These are phyloP conservation scores for Harpalus rufipes DNA, from an alignment of 2,888 invertebrate genomes.

Conservation along the genomic window DNA sequence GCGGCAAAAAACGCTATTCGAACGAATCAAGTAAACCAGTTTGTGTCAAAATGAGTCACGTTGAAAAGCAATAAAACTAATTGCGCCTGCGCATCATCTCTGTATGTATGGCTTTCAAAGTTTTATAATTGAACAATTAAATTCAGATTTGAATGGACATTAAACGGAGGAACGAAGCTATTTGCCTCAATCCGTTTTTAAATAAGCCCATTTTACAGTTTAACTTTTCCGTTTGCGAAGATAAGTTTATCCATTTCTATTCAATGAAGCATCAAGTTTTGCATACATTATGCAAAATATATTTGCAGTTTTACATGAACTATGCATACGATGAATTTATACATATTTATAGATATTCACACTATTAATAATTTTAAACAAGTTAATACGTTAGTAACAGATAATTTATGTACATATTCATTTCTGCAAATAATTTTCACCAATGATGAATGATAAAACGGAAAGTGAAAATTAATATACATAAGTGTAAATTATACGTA, in stretches of 20 bases:
- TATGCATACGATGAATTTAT: constrained; percentile 15
- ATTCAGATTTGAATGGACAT: constrained; percentile 40
- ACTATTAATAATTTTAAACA: constrained; percentile 18
- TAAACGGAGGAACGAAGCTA: constrained; percentile 11
- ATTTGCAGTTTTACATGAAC: constrained; percentile 1
- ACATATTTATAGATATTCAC: constrained; percentile 31
- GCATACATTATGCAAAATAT: constrained; percentile 34
- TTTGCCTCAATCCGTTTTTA: constrained; percentile 41
- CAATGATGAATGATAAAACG: not conserved
- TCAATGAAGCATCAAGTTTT: constrained; percentile 29
- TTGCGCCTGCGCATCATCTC: constrained; percentile 24
- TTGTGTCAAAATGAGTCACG: constrained; percentile 19
- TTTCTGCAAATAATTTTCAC: constrained; percentile 1
- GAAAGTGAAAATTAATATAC: constrained; percentile 3
- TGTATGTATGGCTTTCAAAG: constrained; percentile 20
- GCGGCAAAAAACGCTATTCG: constrained; percentile 3
- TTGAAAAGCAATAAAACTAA: constrained; percentile 14
- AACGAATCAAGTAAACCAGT: constrained; percentile 31
- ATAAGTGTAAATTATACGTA: not conserved
- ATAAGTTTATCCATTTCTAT: constrained; percentile 38
- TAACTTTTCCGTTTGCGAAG: constrained; percentile 41
- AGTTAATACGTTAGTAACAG: not conserved
- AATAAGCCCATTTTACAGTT: constrained; percentile 46
- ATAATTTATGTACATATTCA: constrained; percentile 10
- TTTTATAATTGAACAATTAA: constrained; percentile 46